A percentile compares a stretch with the other conserved stretches of the same genome.
Evolutionary conservation across 2,888 invertebrate species (phyloP).

Genomic region (Frankliniella fusca): DNA sequence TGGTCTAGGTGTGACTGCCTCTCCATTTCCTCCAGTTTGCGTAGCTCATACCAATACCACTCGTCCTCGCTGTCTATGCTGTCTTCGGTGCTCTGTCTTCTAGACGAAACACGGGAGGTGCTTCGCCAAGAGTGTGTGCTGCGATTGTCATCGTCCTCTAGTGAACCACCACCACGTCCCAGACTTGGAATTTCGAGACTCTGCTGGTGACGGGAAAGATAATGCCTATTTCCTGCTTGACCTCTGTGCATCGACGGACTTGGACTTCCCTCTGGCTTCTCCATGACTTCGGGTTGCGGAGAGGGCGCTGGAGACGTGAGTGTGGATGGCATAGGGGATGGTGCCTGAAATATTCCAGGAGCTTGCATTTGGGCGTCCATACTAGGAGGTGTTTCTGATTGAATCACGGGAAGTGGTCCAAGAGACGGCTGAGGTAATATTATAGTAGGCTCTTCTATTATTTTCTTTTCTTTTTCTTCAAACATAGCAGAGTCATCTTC

Average conservation of each 20-base stretch:
- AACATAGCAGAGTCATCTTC: slow-evolving; percentile 40
- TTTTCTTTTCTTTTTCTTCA: slow-evolving; percentile 40
- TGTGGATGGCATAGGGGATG: slow-evolving; percentile 13
- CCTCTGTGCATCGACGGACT: slow-evolving; percentile 59
- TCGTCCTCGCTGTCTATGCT: slow-evolving; percentile 91
- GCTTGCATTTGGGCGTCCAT: background rate
- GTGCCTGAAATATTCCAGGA: background rate
- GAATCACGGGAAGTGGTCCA: background rate
- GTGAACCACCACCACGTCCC: slow-evolving; percentile 53
- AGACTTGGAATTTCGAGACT: slow-evolving; percentile 73
- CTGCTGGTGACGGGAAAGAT: slow-evolving; percentile 66
- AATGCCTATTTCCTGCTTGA: slow-evolving; percentile 52
- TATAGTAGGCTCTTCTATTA: slow-evolving; percentile 38
- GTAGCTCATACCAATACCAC: slow-evolving; percentile 84
- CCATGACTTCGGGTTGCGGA: slow-evolving; percentile 51
- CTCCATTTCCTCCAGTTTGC: slow-evolving; percentile 82
- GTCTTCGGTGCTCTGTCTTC: slow-evolving; percentile 86
- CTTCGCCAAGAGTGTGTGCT: slow-evolving; percentile 86
- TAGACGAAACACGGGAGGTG: slow-evolving; percentile 76
- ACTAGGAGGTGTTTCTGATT: background rate
- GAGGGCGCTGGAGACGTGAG: background rate
- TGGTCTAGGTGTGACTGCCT: slow-evolving; percentile 66
- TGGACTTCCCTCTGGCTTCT: slow-evolving; percentile 61
- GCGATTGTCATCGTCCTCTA: slow-evolving; percentile 75
- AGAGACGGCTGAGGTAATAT: slow-evolving; percentile 7